Evolutionary conservation across 2,888 invertebrate species (phyloP).

Genomic region (Deladenus siricidicola): DNA sequence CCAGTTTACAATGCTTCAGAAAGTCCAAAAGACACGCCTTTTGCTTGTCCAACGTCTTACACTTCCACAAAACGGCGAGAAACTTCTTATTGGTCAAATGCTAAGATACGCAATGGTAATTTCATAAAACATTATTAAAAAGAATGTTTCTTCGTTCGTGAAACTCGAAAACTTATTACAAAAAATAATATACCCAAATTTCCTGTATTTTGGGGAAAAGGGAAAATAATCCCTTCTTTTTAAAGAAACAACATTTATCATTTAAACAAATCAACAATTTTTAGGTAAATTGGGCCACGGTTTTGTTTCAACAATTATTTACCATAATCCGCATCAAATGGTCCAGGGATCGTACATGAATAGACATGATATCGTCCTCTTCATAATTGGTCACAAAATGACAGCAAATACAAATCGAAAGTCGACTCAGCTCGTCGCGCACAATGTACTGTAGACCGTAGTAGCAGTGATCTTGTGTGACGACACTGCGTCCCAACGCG

Average conservation of each 20-base stretch:
- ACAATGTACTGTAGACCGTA: conserved; percentile 10
- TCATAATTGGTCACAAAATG: conserved; percentile 4
- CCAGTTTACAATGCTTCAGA: background rate
- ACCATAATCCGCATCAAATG: conserved; percentile 7
- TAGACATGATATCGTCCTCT: conserved; percentile 7
- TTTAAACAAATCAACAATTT: no score
- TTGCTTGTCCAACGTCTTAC: background rate
- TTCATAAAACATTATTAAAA: background rate
- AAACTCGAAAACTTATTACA: no score
- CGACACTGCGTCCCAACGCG: background rate
- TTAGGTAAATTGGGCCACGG: background rate
- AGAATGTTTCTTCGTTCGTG: no score
- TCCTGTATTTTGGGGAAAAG: background rate
- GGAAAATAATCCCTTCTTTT: background rate
- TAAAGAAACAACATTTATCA: no score
- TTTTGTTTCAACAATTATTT: background rate
- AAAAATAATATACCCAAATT: no score
- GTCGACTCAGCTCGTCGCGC: conserved; percentile 1
- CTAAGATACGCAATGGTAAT: background rate
- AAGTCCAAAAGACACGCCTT: conserved; percentile 9
- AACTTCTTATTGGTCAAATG: conserved; percentile 10
- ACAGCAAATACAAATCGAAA: conserved; percentile 6
- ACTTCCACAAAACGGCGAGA: conserved; percentile 5
- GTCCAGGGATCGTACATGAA: conserved; percentile 2
- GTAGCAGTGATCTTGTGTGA: conserved; percentile 9